Base-by-base conservation (phyloP, 1,140 invertebrate species). In the Calephelis nemesis region DNA sequence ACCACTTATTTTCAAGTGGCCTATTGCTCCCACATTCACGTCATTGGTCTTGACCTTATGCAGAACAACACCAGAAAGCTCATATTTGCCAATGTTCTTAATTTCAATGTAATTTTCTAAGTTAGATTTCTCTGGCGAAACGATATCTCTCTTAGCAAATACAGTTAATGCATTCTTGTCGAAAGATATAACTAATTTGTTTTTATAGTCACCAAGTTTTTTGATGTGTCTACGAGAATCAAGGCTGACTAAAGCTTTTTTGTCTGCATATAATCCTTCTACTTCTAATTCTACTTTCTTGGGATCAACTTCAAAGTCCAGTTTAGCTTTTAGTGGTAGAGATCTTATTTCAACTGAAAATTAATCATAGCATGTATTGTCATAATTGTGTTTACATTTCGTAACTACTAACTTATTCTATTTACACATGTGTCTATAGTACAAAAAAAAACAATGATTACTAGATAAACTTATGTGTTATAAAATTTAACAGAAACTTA, bases 21-120 rank as follows among this genome's bases (percentile, higher is more conserved):
- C 89, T 63, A 85, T 65, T 12, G 94, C 75, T 52, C 93, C 92
- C 63, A 94, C 70, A 62, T 95, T 92, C 0, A 94, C 73, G 63
- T 94, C 93, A 7, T 93, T 91, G 0, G 90, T 83, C 65, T 92
- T 91, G 2, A 92, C 72, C 42, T 93, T 92, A 74, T 94, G 93
- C 0, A 85, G 82, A 0, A 95, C 84, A 0, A 91, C 89, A n/a
- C 94, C 93, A 8, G 93, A 93, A 0, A 95, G 83, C 73, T 94
- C 93, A 70, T 95, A 94, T 80, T 94, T 95, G 40, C 93, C 93
- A 11, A 94, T 92, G n/a, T 94, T 93, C 7, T 93, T 93, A 1
- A 96, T 65, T 45, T 93, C 92, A 1, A 96, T 60, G 10, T 92
- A 93, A 71, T 94, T 94, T 47, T 92, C 89, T 49, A 94, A 93